These are phyloP conservation scores for Platichthys stellatus DNA, from an alignment of 2,113 vertebrate species.

Conservation along the genomic window DNA sequence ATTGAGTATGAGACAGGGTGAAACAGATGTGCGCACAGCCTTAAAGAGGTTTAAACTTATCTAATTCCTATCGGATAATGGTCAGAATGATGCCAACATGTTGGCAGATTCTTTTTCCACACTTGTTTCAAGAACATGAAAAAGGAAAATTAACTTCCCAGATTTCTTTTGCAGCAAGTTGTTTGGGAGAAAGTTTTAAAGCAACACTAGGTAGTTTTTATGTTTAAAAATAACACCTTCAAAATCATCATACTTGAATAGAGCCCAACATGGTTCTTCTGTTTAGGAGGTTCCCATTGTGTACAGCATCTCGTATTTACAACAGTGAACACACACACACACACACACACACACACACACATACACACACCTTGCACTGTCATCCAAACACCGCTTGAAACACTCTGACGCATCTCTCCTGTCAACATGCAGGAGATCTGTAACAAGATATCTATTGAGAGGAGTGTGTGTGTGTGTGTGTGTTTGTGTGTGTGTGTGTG, in stretches of 20 bases:
- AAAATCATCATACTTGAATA: no score
- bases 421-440: background rate
- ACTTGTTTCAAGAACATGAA: no score
- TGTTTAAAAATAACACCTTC: no score
- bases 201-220: no score
- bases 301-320: no score
- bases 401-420: constrained; percentile 3
- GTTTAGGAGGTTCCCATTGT: no score
- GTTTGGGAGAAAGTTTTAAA: no score
- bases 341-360: constrained; percentile 6
- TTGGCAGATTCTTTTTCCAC: background rate
- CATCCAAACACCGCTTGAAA: constrained; percentile 5
- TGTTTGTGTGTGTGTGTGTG: background rate
- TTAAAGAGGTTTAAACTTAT: background rate
- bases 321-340: background rate
- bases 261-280: no score
- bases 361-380: constrained; percentile 2
- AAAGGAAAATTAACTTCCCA: background rate
- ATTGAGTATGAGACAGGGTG: background rate
- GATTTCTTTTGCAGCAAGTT: no score
- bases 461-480: background rate
- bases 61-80: background rate
- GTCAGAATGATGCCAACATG: background rate
- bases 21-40: background rate
- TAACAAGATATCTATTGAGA: constrained; percentile 9